These are phyloP conservation scores for Podotricha telesiphe DNA, from an alignment of 2,888 invertebrate genomes.

Conservation along the genomic window DNA sequence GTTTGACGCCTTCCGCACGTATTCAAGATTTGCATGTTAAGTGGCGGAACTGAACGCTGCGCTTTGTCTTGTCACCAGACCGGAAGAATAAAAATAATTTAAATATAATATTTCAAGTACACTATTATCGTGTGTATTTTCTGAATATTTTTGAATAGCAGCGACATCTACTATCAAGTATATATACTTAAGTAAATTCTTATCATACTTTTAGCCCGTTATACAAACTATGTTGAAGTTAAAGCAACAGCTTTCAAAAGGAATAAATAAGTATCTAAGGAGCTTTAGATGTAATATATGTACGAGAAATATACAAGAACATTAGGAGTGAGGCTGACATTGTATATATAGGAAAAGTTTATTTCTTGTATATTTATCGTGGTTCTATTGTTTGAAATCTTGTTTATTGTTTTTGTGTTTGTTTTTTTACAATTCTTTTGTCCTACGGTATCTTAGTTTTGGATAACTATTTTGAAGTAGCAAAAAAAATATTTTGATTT, in stretches of 20 bases:
- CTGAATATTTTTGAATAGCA: too few species aligned
- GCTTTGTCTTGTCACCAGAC: too few species aligned
- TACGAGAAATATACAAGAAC: background rate
- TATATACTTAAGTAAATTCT: background rate
- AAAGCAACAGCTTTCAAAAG: constrained; percentile 9
- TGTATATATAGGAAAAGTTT: background rate
- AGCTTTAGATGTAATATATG: constrained; percentile 8
- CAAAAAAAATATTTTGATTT: too few species aligned
- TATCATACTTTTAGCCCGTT: constrained; percentile 4
- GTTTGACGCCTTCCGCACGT: too few species aligned
- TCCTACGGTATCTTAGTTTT: too few species aligned
- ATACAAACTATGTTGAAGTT: constrained; percentile 3
- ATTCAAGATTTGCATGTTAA: too few species aligned
- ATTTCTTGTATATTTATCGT: background rate
- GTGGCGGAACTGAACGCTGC: too few species aligned
- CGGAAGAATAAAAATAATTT: too few species aligned
- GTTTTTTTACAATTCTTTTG: background rate
- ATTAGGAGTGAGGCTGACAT: background rate
- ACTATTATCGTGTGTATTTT: too few species aligned
- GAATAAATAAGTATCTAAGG: constrained; percentile 22
- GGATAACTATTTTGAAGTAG: too few species aligned
- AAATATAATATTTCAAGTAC: too few species aligned
- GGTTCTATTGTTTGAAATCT: background rate
- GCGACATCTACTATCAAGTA: background rate
- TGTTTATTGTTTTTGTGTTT: background rate